Evolutionary conservation across 2,113 vertebrate genomes (phyloP).

Genomic region (Pygoscelis adeliae): DNA sequence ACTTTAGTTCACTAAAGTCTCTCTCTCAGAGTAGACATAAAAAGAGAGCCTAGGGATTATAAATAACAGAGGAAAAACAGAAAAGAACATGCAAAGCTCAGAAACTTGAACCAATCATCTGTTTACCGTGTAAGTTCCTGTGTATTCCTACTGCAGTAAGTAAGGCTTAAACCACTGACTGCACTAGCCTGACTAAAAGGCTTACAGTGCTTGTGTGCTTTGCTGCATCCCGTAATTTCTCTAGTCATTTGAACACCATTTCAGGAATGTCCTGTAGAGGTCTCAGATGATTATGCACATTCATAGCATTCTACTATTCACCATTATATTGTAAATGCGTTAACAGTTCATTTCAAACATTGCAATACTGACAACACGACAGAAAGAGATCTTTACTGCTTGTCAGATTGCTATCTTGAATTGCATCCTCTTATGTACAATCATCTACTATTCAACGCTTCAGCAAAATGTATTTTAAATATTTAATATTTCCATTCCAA

Average conservation of each 20-base stretch:
- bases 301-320: constrained; percentile 13
- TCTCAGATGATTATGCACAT: constrained; percentile 55
- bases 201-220: background rate
- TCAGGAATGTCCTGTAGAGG: constrained; percentile 68
- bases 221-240: constrained; percentile 29
- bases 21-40: background rate
- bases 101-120: background rate
- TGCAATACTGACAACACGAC: background rate
- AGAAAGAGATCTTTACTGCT: background rate
- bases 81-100: background rate
- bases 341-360: background rate
- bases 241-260: constrained; percentile 70
- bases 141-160: background rate
- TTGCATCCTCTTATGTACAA: background rate
- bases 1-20: background rate
- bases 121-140: background rate
- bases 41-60: background rate
- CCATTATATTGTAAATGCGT: background rate
- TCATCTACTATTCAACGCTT: background rate
- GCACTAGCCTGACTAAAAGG: background rate
- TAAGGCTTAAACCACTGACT: background rate
- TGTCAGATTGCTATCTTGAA: background rate
- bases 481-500: background rate
- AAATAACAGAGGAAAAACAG: background rate
- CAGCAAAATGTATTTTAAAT: constrained; percentile 37